Conservation (phyloP, 2,113 vertebrate genomes). For the Rhinichthys klamathensis region DNA sequence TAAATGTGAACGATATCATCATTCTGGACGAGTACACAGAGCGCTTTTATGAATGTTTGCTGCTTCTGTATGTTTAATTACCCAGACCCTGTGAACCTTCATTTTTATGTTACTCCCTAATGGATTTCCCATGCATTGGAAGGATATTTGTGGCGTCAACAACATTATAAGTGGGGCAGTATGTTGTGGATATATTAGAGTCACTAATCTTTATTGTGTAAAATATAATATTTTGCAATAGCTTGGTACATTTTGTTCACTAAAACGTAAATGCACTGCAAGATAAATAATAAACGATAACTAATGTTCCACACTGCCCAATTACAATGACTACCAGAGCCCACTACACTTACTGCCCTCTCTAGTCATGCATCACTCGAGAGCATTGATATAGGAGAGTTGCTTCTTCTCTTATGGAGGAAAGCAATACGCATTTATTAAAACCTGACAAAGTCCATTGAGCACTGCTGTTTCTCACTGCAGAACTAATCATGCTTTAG, state of each 20-base stretch:
- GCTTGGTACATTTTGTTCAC: background rate
- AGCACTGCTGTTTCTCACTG: background rate
- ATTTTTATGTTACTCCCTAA: background rate
- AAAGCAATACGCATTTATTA: slow-evolving; percentile 1
- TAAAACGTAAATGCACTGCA: slow-evolving; percentile 58
- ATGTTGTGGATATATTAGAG: background rate
- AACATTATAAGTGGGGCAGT: background rate
- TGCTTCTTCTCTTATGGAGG: background rate
- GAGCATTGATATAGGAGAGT: background rate
- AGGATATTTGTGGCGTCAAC: background rate
- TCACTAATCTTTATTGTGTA: slow-evolving; percentile 22
- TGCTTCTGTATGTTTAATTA: background rate
- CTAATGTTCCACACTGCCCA: slow-evolving; percentile 57
- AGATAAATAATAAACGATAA: slow-evolving; percentile 56
- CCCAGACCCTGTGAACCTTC: background rate
- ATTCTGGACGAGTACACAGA: background rate
- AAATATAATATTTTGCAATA: slow-evolving; percentile 9
- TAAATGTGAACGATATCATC: background rate
- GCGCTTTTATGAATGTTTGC: background rate
- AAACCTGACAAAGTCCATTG: slow-evolving; percentile 1
- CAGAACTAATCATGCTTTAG: background rate
- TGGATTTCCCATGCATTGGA: background rate
- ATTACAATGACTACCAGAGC: slow-evolving; percentile 61
- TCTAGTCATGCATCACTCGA: slow-evolving; percentile 51
- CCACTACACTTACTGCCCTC: slow-evolving; percentile 53